Evolutionary conservation across 2,888 invertebrate species (phyloP), one percentile per base, ranked within the genome.

Genomic region (Netelia fuscicornis): DNA sequence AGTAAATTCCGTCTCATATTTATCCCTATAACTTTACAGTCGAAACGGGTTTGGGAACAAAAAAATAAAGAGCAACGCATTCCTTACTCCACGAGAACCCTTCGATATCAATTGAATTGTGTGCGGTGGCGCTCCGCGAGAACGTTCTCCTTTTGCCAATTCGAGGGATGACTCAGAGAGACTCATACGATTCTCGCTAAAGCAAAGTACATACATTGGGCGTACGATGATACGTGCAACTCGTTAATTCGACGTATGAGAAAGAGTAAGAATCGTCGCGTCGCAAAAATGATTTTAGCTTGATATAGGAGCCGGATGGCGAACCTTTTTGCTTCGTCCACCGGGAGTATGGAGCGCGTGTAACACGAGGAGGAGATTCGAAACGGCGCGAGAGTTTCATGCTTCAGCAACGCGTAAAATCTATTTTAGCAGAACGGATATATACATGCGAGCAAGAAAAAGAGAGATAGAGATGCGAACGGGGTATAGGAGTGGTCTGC

Each of bases 121-220:
- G 79, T 75, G 85, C 67, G 70, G 60, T 72, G 67, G 68, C 67
- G 23, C 48, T 71, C 54, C 68, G 65, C 81, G 76, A 37, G 11
- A 37, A n/a, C 9, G 37, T 60, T 30, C 54, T 54, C 23, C n/a
- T 52, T 85, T 71, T 62, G 77, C 86, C 85, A 85, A 85, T 79
- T 86, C 79, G 72, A 85, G 75, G 77, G 76, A 85, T 86, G 86
- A 86, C 81, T 86, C 86, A 86, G 78, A 60, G 78, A 60, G 60
- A 37, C 64, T 64, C 42, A 10, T 56, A 54, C 74, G 52, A 77
- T 84, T 70, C 81, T 75, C 75, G 65, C 42, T 62, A 23, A 20
- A 48, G 44, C 44, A 58, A n/a, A 62, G 60, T 75, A 58, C 60
- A 65, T 44, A 17, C 44, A 37, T 54, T 23, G 52, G 48, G 30